Evolutionary conservation across 2,797 vertebrate genomes (phyloP), one percentile per base, ranked within the genome.

Genomic region (Glossophaga mutica): DNA sequence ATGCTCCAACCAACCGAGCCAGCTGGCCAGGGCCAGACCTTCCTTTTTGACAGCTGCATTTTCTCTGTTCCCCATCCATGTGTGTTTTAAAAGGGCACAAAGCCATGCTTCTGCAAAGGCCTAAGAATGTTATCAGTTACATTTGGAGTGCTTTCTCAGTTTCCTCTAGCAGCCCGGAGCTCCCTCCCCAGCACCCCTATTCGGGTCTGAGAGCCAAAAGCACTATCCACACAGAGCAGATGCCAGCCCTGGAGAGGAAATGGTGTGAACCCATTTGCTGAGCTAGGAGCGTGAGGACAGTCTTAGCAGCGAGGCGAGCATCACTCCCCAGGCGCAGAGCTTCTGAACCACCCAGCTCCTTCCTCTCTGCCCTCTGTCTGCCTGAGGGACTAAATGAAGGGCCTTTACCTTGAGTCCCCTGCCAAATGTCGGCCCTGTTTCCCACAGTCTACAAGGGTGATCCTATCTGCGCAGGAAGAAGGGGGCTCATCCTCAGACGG

Each of bases 391-490:
- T 81, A 71, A 87, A 81, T 57, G 50, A 74, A 50, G 0, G 5
- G 18, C 52, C 71, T 93, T 92, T 34, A 85, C 87, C 34, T 85
- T 4, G 34, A 73, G 22, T 32, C 52, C 59, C 44, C 46, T 86
- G 82, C 93, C 94, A 96, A 92, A 34, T 79, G 84, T 50, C 95
- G 88, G 42, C 87, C 73, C 67, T 57, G 77, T 68, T 97, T 90
- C 82, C 93, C 87, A 71, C 34, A 48, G 74, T 39, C 3, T 0
- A 16, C 15, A 8, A 39, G 77, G 19, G 55, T 81, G 94, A 95
- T 95, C 10, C 0, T 89, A 95, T 92, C 87, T 91, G 44, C 59
- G 52, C 92, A 92, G 95, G 82, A 97, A 93, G 90, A 82, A 92
- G 65, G 32, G 39, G 16, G n/a, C 52, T 71, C 37, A 2, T 37